Evolutionary conservation across 2,797 vertebrate species (phyloP).

Genomic region (Uromys caudimaculatus): DNA sequence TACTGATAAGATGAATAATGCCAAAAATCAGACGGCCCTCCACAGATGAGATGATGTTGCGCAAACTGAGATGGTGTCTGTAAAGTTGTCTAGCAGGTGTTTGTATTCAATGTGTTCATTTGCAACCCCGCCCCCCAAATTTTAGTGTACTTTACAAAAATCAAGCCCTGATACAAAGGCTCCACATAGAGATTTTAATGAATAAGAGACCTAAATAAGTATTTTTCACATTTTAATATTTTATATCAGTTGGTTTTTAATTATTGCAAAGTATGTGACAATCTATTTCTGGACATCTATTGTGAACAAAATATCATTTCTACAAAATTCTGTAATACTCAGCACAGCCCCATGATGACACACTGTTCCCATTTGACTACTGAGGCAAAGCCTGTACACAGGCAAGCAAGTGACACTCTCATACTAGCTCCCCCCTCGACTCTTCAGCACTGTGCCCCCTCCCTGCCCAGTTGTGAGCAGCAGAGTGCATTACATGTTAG

Average conservation of each 20-base stretch:
- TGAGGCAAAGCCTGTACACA: neutral
- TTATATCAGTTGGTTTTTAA: neutral
- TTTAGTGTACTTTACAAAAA: neutral
- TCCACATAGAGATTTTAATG: neutral
- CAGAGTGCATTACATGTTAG: fast-evolving
- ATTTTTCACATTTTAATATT: neutral
- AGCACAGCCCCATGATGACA: neutral
- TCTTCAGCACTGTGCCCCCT: neutral
- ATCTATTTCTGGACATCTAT: neutral
- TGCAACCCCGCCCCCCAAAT: too few species aligned
- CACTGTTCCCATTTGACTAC: neutral
- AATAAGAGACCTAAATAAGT: neutral
- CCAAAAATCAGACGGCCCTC: neutral
- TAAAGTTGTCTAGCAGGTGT: neutral
- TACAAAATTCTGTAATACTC: neutral
- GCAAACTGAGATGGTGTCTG: neutral
- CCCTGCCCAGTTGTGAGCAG: neutral
- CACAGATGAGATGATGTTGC: neutral
- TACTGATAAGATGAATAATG: neutral
- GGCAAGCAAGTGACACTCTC: too few species aligned
- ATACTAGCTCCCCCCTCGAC: neutral
- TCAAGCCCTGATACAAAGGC: neutral
- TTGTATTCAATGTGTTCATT: neutral
- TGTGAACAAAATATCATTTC: neutral
- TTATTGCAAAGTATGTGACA: neutral